These are phyloP conservation scores for Geotrypetes seraphini DNA, from an alignment of 2,797 vertebrate genomes.

Conservation along the genomic window DNA sequence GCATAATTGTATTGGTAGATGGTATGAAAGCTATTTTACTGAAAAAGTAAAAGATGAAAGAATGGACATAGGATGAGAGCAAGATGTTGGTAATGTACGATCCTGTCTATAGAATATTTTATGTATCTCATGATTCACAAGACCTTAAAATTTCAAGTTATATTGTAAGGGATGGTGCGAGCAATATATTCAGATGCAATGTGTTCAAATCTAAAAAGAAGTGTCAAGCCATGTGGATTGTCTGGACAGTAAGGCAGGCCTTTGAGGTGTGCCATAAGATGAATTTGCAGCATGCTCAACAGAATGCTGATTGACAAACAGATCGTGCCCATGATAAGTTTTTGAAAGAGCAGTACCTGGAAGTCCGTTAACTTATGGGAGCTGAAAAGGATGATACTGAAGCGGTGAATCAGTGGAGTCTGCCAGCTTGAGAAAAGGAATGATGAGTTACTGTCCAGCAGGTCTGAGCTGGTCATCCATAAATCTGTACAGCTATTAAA, in stretches of 20 bases:
- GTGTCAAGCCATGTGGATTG: slow-evolving; percentile 76
- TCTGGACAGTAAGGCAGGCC: slow-evolving; percentile 72
- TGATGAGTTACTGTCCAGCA: too few relatives aligned
- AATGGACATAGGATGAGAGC: too few relatives aligned
- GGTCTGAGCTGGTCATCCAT: too few relatives aligned
- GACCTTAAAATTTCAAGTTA: slow-evolving; percentile 82
- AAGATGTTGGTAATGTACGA: too few relatives aligned
- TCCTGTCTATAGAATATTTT: slow-evolving; percentile 88
- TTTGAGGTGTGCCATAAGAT: slow-evolving; percentile 82
- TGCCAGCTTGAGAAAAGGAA: too few relatives aligned
- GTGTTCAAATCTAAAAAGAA: slow-evolving; percentile 87
- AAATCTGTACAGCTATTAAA: too few relatives aligned
- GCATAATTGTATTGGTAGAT: too few relatives aligned
- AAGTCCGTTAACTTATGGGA: too few relatives aligned
- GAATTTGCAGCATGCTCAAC: slow-evolving; percentile 70
- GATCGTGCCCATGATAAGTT: slow-evolving; percentile 63
- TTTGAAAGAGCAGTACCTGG: slow-evolving; percentile 45
- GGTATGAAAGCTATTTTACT: too few relatives aligned
- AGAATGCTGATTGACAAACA: slow-evolving; percentile 51
- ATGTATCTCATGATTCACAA: slow-evolving; percentile 74
- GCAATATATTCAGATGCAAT: slow-evolving; percentile 73
- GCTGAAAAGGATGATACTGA: too few relatives aligned
- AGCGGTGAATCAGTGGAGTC: too few relatives aligned
- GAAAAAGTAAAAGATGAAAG: too few relatives aligned
- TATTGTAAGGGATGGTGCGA: slow-evolving; percentile 69